Percentiles rank a stretch among this genome's conserved stretches.
Conservation (phyloP, 2,888 invertebrate genomes). For the Thera obeliscata region DNA sequence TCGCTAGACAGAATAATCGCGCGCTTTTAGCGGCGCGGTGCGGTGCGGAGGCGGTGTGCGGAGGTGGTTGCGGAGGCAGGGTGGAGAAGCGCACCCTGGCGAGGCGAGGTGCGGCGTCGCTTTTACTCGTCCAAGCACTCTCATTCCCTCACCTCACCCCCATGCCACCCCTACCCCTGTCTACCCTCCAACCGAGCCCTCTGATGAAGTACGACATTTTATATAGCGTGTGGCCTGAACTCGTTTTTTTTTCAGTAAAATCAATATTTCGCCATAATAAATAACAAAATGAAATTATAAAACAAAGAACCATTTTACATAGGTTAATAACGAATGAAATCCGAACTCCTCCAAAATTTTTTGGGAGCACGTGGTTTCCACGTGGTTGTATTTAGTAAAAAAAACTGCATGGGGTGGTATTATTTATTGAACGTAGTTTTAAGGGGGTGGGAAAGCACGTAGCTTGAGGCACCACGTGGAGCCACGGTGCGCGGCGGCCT, state of each 20-base stretch:
- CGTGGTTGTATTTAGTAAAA: conserved; percentile 60
- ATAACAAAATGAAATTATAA: neutral
- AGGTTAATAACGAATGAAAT: neutral
- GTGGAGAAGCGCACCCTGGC: conserved; percentile 48
- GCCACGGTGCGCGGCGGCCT: neutral
- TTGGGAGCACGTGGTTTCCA: conserved; percentile 44
- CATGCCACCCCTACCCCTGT: conserved; percentile 40
- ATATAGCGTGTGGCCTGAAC: conserved; percentile 28
- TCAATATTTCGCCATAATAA: neutral
- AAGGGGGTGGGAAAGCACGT: conserved; percentile 30
- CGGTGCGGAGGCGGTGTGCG: conserved; percentile 37
- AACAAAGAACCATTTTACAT: neutral
- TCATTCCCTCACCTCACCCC: conserved; percentile 25
- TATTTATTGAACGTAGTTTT: conserved; percentile 37
- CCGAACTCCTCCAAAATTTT: neutral
- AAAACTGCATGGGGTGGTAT: conserved; percentile 42
- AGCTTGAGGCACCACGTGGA: conserved; percentile 3
- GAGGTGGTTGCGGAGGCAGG: conserved; percentile 33
- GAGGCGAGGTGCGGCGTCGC: conserved; percentile 2
- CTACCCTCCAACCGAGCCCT: conserved; percentile 47
- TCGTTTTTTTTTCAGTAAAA: conserved; percentile 18
- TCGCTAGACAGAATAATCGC: conserved; percentile 77
- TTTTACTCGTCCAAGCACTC: conserved; percentile 8
- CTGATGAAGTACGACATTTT: conserved; percentile 33
- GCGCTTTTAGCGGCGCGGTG: conserved; percentile 53